These are phyloP conservation scores for Brachypteracias leptosomus DNA, from an alignment of 2,113 vertebrate species.

Conservation along the genomic window DNA sequence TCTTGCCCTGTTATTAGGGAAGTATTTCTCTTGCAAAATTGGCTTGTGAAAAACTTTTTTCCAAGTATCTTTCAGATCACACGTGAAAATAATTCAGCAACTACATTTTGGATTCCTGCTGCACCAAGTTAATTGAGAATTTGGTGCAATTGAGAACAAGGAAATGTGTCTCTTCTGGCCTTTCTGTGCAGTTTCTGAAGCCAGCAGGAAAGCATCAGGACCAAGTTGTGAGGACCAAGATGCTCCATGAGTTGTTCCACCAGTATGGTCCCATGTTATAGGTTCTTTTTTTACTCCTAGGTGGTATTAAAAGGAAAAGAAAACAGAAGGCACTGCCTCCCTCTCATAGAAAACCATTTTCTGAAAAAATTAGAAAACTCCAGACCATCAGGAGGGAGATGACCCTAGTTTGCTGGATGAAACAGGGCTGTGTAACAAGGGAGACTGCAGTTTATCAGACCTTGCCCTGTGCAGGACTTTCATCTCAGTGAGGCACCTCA, in stretches of 20 bases:
- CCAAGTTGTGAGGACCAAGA: not conserved
- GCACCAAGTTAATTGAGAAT: too few relatives aligned
- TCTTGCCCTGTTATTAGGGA: not conserved
- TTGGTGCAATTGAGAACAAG: not conserved
- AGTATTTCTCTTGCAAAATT: not conserved
- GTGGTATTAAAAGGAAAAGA: not conserved
- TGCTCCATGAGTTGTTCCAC: not conserved
- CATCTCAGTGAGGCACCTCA: too few relatives aligned
- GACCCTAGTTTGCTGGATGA: not conserved
- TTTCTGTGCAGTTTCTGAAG: not conserved
- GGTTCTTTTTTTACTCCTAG: not conserved
- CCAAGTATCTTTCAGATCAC: not conserved
- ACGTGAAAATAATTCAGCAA: not conserved
- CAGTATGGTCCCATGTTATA: fast-evolving
- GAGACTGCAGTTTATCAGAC: not conserved
- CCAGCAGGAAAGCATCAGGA: not conserved
- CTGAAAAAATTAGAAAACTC: not conserved
- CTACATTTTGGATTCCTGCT: not conserved
- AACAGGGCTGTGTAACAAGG: not conserved
- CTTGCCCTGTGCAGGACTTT: not conserved
- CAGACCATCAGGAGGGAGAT: not conserved
- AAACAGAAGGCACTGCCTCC: not conserved
- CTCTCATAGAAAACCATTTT: not conserved
- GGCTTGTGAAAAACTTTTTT: not conserved
- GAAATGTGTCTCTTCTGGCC: not conserved